Evolutionary conservation across 2,113 vertebrate genomes (phyloP).

Genomic region (Sceloporus undulatus): DNA sequence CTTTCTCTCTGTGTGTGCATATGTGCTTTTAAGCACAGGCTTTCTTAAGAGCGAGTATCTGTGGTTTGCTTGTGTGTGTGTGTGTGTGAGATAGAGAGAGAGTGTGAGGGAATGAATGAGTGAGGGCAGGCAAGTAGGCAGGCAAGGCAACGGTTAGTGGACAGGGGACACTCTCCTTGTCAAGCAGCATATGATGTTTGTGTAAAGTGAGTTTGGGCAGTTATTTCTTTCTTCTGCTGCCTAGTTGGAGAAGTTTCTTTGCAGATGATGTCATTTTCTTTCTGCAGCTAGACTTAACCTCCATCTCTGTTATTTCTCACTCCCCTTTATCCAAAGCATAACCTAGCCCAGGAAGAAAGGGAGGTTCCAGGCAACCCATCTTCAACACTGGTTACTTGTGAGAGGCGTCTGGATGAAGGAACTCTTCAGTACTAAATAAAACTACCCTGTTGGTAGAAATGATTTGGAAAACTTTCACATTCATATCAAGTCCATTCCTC

Average conservation of each 20-base stretch:
- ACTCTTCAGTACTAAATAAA: conserved; percentile 70
- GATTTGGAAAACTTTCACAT: conserved; percentile 75
- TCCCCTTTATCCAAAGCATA: conserved; percentile 45
- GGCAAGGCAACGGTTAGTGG: neutral
- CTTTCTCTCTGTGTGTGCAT: no score
- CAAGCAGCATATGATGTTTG: neutral
- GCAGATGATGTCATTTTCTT: neutral
- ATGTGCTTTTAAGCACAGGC: no score
- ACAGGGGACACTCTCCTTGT: neutral
- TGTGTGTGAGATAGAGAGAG: no score
- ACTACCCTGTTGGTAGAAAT: neutral
- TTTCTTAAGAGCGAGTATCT: no score
- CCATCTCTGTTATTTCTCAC: conserved; percentile 1
- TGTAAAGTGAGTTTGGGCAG: neutral
- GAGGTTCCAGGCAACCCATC: neutral
- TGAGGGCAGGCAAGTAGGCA: no score
- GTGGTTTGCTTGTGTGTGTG: no score
- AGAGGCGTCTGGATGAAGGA: conserved; percentile 60
- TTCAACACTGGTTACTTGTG: neutral
- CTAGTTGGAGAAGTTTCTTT: neutral
- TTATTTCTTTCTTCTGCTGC: neutral
- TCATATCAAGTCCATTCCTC: conserved; percentile 79
- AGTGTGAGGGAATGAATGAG: no score
- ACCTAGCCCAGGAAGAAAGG: neutral
- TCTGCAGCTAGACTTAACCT: neutral